Evolutionary conservation across 2,113 vertebrate genomes (phyloP).

Genomic region (Phylloscopus whistleri): DNA sequence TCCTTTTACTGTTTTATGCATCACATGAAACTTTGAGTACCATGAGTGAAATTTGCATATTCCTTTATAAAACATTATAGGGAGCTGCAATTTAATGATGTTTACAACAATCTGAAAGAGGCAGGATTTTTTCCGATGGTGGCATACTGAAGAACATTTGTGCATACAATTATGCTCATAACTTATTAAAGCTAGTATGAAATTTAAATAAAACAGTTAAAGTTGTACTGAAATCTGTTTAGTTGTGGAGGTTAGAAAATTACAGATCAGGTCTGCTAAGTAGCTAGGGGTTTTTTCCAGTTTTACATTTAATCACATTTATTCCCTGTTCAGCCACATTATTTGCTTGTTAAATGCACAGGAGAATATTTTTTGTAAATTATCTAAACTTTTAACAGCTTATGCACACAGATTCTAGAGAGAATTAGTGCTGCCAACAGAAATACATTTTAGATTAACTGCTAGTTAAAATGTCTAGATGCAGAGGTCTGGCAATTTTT

Average conservation of each 20-base stretch:
- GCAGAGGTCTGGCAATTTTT: not conserved
- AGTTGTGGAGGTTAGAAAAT: constrained; percentile 51
- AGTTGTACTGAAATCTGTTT: constrained; percentile 29
- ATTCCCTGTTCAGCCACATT: constrained; percentile 12
- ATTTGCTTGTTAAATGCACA: constrained; percentile 49
- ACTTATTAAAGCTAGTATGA: constrained; percentile 68
- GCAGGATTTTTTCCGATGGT: constrained; percentile 38
- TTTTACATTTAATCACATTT: constrained; percentile 12
- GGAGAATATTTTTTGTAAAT: not conserved
- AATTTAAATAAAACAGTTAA: constrained; percentile 63
- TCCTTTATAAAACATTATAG: constrained; percentile 78
- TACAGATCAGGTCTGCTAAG: constrained; percentile 4
- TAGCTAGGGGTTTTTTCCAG: not conserved
- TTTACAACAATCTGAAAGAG: constrained; percentile 76
- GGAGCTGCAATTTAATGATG: constrained; percentile 75
- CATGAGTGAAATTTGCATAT: constrained; percentile 65
- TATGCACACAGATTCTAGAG: not conserved
- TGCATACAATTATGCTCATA: constrained; percentile 61
- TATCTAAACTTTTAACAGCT: constrained; percentile 1
- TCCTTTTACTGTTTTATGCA: not conserved
- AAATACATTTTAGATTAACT: not conserved
- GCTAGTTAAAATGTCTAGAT: not conserved
- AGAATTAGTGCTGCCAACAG: not conserved
- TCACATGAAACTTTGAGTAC: not conserved
- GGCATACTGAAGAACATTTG: constrained; percentile 55